Evolutionary conservation across 2,797 vertebrate species (phyloP).

Genomic region (Antrozous pallidus): DNA sequence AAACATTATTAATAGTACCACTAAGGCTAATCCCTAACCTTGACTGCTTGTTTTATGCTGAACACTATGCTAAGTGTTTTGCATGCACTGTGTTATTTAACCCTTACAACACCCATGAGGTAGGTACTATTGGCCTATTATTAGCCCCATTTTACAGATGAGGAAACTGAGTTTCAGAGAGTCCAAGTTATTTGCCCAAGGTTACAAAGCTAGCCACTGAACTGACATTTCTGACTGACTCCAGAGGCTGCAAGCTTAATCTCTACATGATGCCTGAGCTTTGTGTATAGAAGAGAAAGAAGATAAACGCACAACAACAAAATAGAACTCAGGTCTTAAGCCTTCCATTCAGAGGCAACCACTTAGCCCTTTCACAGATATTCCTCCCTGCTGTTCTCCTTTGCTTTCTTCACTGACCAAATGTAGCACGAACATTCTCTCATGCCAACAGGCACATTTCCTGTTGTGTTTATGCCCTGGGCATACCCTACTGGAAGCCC

Average conservation of each 20-base stretch:
- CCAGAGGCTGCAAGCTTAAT: neutral
- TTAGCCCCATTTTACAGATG: neutral
- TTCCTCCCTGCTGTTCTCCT: neutral
- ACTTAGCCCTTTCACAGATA: neutral
- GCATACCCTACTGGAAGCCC: neutral
- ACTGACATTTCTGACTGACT: neutral
- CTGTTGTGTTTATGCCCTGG: neutral
- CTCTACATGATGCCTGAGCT: neutral
- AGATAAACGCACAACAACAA: neutral
- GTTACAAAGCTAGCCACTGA: neutral
- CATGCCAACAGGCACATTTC: neutral
- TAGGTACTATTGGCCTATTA: neutral
- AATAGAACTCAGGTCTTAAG: neutral
- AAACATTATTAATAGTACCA: neutral
- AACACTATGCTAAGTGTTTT: no score
- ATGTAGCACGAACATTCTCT: neutral
- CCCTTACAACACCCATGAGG: neutral
- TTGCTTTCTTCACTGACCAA: neutral
- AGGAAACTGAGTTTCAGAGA: constrained; percentile 4
- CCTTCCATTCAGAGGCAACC: neutral
- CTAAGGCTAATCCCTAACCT: neutral
- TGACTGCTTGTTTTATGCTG: neutral
- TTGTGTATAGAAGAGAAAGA: neutral
- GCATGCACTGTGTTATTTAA: rapidly evolving
- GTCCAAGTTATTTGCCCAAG: neutral